Conservation (phyloP, 2,888 invertebrate species). For the Synanthedon tipuliformis region DNA sequence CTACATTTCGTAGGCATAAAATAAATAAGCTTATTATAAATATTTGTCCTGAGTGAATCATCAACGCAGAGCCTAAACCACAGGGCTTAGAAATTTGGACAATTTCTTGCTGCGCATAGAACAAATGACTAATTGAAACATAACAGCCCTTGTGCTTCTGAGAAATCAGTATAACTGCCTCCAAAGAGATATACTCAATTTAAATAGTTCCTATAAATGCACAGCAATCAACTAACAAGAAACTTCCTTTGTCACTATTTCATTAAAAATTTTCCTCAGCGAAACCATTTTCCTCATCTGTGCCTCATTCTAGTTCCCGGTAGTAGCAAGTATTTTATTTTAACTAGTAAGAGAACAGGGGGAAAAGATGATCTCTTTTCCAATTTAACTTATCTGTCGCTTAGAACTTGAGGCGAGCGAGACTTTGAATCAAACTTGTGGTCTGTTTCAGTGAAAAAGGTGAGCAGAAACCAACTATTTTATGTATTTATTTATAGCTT, state of each 20-base stretch:
- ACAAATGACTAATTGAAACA: too few relatives aligned
- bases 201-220: too few relatives aligned
- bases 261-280: neutral
- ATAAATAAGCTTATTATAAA: too few relatives aligned
- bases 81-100: too few relatives aligned
- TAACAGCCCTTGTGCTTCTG: too few relatives aligned
- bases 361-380: slow-evolving; percentile 36
- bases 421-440: neutral
- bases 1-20: too few relatives aligned
- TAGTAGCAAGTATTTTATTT: neutral
- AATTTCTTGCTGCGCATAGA: too few relatives aligned
- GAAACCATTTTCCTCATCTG: neutral
- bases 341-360: neutral
- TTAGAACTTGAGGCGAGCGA: slow-evolving; percentile 9
- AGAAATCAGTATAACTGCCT: too few relatives aligned
- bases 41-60: too few relatives aligned
- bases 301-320: neutral
- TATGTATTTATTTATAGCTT: neutral
- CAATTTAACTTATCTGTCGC: slow-evolving; percentile 40
- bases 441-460: slow-evolving; percentile 1
- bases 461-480: neutral
- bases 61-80: too few relatives aligned
- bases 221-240: too few relatives aligned
- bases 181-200: too few relatives aligned
- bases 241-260: neutral